phyloP scores from a whole-genome alignment of 2,113 vertebrate species.

The Circaetus gallicus region DNA sequence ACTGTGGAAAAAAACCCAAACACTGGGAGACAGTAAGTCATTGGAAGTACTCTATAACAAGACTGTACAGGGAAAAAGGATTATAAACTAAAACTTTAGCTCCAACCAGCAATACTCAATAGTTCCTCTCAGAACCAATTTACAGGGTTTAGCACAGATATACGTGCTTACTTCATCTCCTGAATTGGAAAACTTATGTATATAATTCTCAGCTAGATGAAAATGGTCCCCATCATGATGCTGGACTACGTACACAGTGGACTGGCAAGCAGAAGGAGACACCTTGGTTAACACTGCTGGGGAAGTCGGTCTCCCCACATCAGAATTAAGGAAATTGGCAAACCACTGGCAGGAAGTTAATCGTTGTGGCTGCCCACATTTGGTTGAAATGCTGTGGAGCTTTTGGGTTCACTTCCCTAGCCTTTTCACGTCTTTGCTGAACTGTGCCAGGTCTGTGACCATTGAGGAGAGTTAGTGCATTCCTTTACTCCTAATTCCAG shows the following conservation, averaged over 20 bases:
- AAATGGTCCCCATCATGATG: not conserved
- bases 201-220: not conserved
- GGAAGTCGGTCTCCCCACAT: not conserved
- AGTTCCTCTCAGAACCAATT: not conserved
- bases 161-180: not conserved
- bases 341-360: not conserved
- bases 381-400: not conserved
- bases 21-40: not conserved
- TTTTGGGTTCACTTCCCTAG: not conserved
- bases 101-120: not conserved
- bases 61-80: not conserved
- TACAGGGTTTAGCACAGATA: not conserved
- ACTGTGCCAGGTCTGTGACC: not conserved
- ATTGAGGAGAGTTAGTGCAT: not conserved
- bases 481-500: not conserved
- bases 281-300: not conserved
- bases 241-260: not conserved
- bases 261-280: not conserved
- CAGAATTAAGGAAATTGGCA: not conserved
- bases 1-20: not conserved
- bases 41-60: not conserved
- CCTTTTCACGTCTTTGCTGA: not conserved
- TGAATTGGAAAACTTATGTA: not conserved
- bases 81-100: not conserved
- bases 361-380: not conserved